A percentile compares a stretch with the other conserved stretches of the same genome.
Conservation (phyloP, 2,888 invertebrate genomes). For the Epinotia bilunana region DNA sequence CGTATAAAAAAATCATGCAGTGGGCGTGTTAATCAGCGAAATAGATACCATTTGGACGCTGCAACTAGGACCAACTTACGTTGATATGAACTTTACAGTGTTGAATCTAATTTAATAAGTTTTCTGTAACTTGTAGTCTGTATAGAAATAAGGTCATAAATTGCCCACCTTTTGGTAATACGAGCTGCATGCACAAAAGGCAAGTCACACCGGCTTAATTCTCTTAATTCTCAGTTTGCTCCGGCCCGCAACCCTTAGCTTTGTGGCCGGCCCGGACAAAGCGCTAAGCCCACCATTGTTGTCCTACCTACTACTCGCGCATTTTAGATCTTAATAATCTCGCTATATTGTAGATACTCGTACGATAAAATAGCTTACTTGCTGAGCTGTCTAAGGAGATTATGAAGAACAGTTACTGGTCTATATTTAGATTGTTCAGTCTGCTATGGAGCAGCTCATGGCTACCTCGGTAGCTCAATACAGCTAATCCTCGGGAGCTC, state of each 20-base stretch:
- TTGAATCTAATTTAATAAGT: neutral
- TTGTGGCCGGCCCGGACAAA: slow-evolving; percentile 24
- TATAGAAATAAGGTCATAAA: slow-evolving; percentile 1
- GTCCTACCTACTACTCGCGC: slow-evolving; percentile 10
- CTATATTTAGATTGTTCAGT: too few species aligned
- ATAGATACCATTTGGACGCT: too few species aligned
- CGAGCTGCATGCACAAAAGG: slow-evolving; percentile 19
- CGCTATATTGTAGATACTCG: neutral
- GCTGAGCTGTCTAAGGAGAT: too few species aligned
- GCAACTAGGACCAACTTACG: too few species aligned
- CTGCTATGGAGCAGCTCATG: too few species aligned
- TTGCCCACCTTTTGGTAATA: slow-evolving; percentile 14
- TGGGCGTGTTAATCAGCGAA: too few species aligned
- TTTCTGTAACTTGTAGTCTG: neutral
- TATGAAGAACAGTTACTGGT: too few species aligned
- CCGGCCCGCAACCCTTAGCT: slow-evolving; percentile 22
- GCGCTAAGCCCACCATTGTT: slow-evolving; percentile 35
- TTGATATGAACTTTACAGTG: too few species aligned
- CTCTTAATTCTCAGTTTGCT: slow-evolving; percentile 22
- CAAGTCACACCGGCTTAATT: slow-evolving; percentile 14
- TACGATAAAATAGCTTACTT: neutral
- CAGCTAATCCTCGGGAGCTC: too few species aligned
- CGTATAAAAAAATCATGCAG: too few species aligned
- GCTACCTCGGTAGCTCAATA: too few species aligned
- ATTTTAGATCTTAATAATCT: neutral